A percentile compares a stretch with the other conserved stretches of the same genome.
Conservation (phyloP, 2,888 invertebrate species). For the Cephus sareptanus region DNA sequence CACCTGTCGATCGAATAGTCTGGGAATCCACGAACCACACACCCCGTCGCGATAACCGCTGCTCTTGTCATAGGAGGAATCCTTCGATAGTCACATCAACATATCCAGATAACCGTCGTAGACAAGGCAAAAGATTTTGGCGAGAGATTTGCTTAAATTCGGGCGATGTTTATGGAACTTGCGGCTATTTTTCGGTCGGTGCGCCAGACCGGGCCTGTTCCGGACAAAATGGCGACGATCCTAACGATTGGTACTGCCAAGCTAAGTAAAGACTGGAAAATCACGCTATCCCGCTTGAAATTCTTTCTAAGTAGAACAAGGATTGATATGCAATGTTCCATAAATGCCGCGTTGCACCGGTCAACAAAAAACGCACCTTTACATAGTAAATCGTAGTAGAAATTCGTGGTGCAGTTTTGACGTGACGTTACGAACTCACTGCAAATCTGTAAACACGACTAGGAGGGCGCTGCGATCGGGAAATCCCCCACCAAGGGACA, state of each 20-base stretch:
- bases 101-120: not conserved
- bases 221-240: conserved; percentile 65
- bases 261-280: conserved; percentile 34
- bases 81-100: not conserved
- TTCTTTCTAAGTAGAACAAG: not conserved
- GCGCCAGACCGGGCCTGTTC: conserved; percentile 59
- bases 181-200: conserved; percentile 53
- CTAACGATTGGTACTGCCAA: conserved; percentile 61
- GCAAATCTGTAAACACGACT: conserved; percentile 61
- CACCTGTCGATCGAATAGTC: not conserved
- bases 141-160: not conserved
- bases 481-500: not conserved
- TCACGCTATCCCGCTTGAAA: not conserved
- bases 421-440: conserved; percentile 64
- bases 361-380: conserved; percentile 55
- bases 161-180: conserved; percentile 33
- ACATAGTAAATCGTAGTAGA: conserved; percentile 61
- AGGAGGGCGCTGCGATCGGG: conserved; percentile 50
- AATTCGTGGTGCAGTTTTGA: conserved; percentile 61
- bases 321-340: not conserved
- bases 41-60: not conserved
- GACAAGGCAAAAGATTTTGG: not conserved
- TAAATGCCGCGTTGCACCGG: not conserved
- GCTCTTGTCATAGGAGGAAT: not conserved
- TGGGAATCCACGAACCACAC: not conserved